A percentile compares a stretch with the other conserved stretches of the same genome.
phyloP scores from a whole-genome alignment of 2,113 vertebrate genomes.

The Macaca nemestrina region DNA sequence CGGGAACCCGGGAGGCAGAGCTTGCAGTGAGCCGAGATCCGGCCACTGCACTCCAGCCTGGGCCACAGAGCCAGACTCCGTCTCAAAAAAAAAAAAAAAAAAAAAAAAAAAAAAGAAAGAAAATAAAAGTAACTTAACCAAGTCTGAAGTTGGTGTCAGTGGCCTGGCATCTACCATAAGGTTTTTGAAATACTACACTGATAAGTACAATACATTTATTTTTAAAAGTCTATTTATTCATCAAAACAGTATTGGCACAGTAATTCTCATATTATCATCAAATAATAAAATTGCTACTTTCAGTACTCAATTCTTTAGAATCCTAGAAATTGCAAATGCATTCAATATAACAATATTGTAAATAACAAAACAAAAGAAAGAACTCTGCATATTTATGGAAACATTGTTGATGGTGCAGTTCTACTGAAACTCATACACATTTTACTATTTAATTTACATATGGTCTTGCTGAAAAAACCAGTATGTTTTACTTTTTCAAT shows the following conservation, averaged over 20 bases:
- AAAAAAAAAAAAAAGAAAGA: background rate
- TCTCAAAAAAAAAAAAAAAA: no score
- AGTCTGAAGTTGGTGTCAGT: background rate
- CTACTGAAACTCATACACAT: background rate
- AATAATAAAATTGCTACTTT: conserved; percentile 11
- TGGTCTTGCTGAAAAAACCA: background rate
- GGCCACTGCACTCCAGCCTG: no score
- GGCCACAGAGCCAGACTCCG: no score
- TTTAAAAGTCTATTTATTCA: background rate
- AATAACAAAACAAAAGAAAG: background rate
- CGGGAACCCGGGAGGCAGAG: no score
- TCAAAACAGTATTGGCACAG: background rate
- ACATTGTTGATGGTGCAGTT: background rate
- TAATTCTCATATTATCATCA: background rate
- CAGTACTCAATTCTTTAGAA: background rate
- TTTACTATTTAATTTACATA: conserved; percentile 25
- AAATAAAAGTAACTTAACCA: background rate
- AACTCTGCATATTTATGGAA: background rate
- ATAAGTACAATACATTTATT: background rate
- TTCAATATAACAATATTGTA: background rate
- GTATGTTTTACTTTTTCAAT: background rate
- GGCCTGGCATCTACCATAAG: background rate
- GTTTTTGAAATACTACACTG: conserved; percentile 7
- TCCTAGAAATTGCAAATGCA: background rate
- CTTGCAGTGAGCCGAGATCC: no score